Evolutionary conservation across 2,113 vertebrate species (phyloP).

Genomic region (Machaerirhynchus nigripectus): DNA sequence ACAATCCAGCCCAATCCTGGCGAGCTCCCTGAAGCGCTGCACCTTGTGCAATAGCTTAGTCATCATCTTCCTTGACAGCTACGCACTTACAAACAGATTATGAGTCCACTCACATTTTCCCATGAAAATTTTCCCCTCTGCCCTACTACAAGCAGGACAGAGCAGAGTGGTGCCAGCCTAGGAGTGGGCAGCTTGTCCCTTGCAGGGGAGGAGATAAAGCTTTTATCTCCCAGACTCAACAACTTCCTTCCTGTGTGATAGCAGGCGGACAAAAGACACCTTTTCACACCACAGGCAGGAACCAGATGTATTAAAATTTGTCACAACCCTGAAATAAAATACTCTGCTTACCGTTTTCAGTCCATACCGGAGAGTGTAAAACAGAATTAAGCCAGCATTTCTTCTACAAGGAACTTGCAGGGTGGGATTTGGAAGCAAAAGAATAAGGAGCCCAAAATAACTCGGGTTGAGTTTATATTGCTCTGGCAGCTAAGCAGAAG

Average conservation of each 20-base stretch:
- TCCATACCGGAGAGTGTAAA: accelerated
- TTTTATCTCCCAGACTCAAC: conserved; percentile 24
- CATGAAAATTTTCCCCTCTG: not conserved
- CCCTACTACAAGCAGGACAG: not conserved
- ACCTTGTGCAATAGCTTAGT: conserved; percentile 45
- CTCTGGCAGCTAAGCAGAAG: not conserved
- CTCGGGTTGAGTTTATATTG: not conserved
- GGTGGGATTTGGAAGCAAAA: not conserved
- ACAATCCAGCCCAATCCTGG: not conserved
- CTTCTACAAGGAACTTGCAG: not conserved
- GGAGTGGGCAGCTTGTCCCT: not conserved
- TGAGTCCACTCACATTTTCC: conserved; percentile 10
- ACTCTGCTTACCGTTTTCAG: not conserved
- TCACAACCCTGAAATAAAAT: not conserved
- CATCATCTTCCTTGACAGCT: conserved; percentile 51
- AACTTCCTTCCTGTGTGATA: conserved; percentile 22
- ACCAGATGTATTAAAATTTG: not conserved
- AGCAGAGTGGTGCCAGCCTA: not conserved
- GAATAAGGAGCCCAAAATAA: not conserved
- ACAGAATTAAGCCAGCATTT: not conserved
- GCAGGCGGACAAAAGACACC: conserved; percentile 1
- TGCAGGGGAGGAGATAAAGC: not conserved
- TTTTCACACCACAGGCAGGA: not conserved
- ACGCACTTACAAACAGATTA: not conserved
- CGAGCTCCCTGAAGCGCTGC: not conserved